phyloP scores from a whole-genome alignment of 2,888 invertebrate genomes.

The Rutpela maculata region DNA sequence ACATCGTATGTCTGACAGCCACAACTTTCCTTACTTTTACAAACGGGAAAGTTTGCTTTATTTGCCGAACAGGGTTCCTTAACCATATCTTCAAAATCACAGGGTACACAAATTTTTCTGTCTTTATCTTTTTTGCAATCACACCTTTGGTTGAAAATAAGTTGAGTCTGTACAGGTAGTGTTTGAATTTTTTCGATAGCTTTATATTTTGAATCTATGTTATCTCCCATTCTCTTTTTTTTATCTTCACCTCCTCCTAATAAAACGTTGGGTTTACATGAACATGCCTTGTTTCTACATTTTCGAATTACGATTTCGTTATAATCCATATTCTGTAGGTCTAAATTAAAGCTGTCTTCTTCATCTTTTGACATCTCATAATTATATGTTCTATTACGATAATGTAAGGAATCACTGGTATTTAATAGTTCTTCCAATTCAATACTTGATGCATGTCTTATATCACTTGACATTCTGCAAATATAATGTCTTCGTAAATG shows the following conservation, averaged over 20 bases:
- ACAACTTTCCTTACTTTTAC: conserved; percentile 42
- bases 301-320: conserved; percentile 15
- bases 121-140: not conserved
- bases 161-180: not conserved
- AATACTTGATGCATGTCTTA: conserved; percentile 26
- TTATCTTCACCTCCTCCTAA: not conserved
- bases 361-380: not conserved
- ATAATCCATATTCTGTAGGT: conserved; percentile 7
- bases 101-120: conserved; percentile 42
- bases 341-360: not conserved
- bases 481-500: not conserved
- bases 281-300: conserved; percentile 31
- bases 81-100: conserved; percentile 44
- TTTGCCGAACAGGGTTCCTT: not conserved
- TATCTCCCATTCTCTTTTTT: not conserved
- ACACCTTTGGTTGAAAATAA: not conserved
- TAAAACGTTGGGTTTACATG: conserved; percentile 20
- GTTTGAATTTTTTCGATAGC: not conserved
- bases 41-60: conserved; percentile 20
- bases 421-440: conserved; percentile 22
- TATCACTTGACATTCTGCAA: not conserved
- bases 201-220: not conserved
- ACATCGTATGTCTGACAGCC: conserved; percentile 44
- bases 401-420: not conserved
- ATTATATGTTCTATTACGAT: not conserved